Evolutionary conservation across 1,140 invertebrate genomes (phyloP).

Genomic region (Megalopta genalis): DNA sequence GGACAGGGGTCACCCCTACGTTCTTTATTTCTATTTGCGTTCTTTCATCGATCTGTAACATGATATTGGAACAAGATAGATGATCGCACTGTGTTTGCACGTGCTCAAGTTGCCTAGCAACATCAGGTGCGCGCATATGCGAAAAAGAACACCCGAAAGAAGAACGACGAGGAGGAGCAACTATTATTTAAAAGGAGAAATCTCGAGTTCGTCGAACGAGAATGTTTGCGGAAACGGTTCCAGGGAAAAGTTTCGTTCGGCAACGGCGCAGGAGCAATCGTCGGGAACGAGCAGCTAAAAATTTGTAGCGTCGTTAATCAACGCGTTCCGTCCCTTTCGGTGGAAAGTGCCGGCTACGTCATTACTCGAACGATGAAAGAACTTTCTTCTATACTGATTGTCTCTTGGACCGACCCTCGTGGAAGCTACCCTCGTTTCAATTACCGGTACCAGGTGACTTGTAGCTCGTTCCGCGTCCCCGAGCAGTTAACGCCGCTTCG

Average conservation of each 20-base stretch:
- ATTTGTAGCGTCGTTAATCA: slow-evolving; percentile 34
- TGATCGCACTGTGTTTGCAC: too few relatives aligned
- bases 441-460: slow-evolving; percentile 73
- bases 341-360: slow-evolving; percentile 21
- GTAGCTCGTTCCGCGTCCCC: slow-evolving; percentile 70
- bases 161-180: too few relatives aligned
- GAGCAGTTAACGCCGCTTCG: slow-evolving; percentile 68
- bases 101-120: too few relatives aligned
- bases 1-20: too few relatives aligned
- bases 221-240: neutral
- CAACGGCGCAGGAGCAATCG: neutral
- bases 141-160: too few relatives aligned
- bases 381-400: slow-evolving; percentile 59
- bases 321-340: neutral
- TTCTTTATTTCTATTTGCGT: too few relatives aligned
- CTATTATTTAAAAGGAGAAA: neutral
- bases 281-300: neutral
- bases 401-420: slow-evolving; percentile 59
- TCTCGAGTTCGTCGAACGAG: neutral
- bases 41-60: too few relatives aligned
- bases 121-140: too few relatives aligned
- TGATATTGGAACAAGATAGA: too few relatives aligned
- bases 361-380: slow-evolving; percentile 52
- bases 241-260: too few relatives aligned
- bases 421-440: slow-evolving; percentile 72